Evolutionary conservation across 2,113 vertebrate genomes (phyloP), one percentile per base, ranked within the genome.

Genomic region (Danionella cerebrum): DNA sequence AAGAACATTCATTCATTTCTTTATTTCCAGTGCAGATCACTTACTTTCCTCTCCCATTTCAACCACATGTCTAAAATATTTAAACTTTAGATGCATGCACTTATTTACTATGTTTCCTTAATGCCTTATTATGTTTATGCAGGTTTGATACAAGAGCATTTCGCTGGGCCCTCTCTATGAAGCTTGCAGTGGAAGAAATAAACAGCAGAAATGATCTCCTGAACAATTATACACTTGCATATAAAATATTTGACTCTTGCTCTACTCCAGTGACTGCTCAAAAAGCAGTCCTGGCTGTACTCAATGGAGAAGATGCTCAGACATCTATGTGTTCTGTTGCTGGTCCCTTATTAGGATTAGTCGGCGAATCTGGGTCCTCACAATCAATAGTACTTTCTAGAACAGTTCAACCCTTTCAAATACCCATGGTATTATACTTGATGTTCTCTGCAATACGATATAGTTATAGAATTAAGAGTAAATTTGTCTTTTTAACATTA

Each of bases 161-260:
- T 44, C 85, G 88, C n/a, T 90, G 88, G 88, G 83, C 80, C 58
- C 82, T 85, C 55, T 78, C 86, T 0, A 81, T 90, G 88, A 85
- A 83, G 53, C 79, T 87, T 57, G 86, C 88, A 42, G 77, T 89
- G 41, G 82, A 89, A 41, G 81, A 90, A 71, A 86, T 89, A 50
- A 89, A 89, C 73, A 78, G 79, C 39, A 85, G 47, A 69, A 10
- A 50, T 9, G 57, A 79, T 22, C 54, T 89, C 3, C 66, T 89
- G 47, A 77, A 78, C 2, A 84, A 84, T 67, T 69, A 80, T 63
- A 87, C 84, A 0, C 73, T 89, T 47, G 86, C 86, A 1, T 89
- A 89, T 68, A 85, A 82, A 71, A 84, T 90, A 27, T 86, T 85
- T 74, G 88, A 90, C 73, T 90, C 88, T 7, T 89, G 88, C 76